Percentiles rank a stretch among this genome's conserved stretches.
Evolutionary conservation across 2,888 invertebrate genomes (phyloP).

Genomic region (Dysmachus trigonus): DNA sequence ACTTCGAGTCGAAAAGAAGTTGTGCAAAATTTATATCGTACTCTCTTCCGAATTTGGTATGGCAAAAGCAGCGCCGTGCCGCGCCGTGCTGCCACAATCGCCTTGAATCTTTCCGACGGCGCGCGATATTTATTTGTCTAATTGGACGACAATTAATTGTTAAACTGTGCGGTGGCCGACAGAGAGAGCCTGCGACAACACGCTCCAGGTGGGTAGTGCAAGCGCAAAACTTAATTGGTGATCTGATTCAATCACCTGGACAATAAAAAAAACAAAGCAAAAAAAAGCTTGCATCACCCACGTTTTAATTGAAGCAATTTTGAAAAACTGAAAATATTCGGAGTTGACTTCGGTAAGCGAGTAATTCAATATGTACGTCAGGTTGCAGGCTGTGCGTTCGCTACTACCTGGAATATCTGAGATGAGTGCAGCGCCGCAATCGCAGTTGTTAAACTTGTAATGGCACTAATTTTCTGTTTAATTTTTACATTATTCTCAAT

Average conservation of each 20-base stretch:
- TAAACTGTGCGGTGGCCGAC: not conserved
- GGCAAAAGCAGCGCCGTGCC: not conserved
- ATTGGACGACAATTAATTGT: not conserved
- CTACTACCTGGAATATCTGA: not conserved
- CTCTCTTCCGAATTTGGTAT: not conserved
- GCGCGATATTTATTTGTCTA: slow-evolving; percentile 2
- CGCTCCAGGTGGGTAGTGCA: not conserved
- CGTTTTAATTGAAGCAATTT: not conserved
- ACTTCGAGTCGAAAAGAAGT: not conserved
- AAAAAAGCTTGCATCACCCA: not conserved
- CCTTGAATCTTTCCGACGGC: not conserved
- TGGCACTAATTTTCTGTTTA: not conserved
- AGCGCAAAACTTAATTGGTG: not conserved
- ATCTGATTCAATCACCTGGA: not conserved
- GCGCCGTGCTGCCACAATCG: not conserved
- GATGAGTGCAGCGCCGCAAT: no score
- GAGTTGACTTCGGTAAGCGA: not conserved
- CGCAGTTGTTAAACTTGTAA: not conserved
- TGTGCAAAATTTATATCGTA: not conserved
- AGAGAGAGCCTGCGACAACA: not conserved
- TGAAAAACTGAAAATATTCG: not conserved
- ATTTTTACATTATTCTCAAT: not conserved
- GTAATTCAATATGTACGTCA: not conserved
- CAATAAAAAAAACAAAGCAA: not conserved
- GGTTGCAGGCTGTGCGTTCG: not conserved